A percentile compares a stretch with the other conserved stretches of the same genome.
phyloP scores from a whole-genome alignment of 2,113 vertebrate species.

The Fregata magnificens region DNA sequence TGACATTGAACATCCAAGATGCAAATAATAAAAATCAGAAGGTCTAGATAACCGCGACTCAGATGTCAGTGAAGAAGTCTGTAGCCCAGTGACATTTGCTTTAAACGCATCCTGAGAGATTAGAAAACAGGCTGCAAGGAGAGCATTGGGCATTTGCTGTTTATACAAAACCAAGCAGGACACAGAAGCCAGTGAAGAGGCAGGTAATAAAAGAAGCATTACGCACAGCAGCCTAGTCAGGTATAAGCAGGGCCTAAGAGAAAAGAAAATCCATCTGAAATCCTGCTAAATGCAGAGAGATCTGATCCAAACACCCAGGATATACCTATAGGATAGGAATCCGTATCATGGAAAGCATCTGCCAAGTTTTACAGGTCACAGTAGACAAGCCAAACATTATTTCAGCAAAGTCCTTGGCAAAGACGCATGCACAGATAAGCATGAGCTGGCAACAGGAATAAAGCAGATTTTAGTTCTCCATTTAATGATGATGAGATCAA shows the following conservation, averaged over 20 bases:
- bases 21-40: not conserved
- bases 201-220: not conserved
- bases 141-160: not conserved
- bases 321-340: not conserved
- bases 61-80: not conserved
- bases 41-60: not conserved
- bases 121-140: not conserved
- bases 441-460: not conserved
- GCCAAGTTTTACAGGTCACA: not conserved
- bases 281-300: not conserved
- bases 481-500: not conserved
- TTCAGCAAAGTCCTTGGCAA: not conserved
- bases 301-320: not conserved
- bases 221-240: not conserved
- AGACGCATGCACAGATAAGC: not conserved
- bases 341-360: not conserved
- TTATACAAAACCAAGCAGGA: not conserved
- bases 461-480: not conserved
- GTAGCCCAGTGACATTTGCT: not conserved
- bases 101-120: not conserved
- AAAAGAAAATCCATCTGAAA: not conserved
- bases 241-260: not conserved
- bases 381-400: not conserved
- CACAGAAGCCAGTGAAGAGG: not conserved
- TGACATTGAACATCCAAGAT: fast-evolving